Evolutionary conservation across 2,797 vertebrate genomes (phyloP).

Genomic region (Oreochromis mossambicus): DNA sequence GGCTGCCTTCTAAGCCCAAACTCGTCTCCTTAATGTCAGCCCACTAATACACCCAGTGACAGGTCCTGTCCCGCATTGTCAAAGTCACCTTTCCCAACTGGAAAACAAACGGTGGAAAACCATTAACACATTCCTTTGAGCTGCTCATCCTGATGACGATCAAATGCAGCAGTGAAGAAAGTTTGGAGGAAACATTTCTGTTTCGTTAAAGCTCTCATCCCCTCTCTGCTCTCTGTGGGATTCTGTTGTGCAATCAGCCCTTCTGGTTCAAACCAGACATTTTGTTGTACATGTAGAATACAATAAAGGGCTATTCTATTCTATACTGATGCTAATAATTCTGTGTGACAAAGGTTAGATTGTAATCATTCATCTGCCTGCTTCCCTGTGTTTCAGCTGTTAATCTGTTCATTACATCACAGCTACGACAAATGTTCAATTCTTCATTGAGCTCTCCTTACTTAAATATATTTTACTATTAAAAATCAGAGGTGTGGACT

Average conservation of each 20-base stretch:
- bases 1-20: conserved; percentile 22
- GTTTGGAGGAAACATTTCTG: conserved; percentile 2
- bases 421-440: neutral
- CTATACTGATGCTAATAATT: neutral
- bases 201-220: neutral
- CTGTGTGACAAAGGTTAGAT: neutral
- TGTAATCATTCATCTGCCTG: neutral
- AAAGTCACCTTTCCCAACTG: conserved; percentile 3
- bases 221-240: neutral
- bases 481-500: no score
- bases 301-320: neutral
- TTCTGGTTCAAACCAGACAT: neutral
- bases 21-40: conserved; percentile 38
- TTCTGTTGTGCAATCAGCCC: neutral
- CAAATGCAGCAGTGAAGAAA: neutral
- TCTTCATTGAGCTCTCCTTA: neutral
- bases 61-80: conserved; percentile 4
- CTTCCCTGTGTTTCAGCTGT: neutral
- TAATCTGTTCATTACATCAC: neutral
- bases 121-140: conserved; percentile 18
- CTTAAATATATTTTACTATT: neutral
- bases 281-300: neutral
- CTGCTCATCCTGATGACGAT: conserved; percentile 27
- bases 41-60: conserved; percentile 40
- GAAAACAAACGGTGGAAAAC: conserved; percentile 40